Base-by-base conservation (phyloP, 1,140 invertebrate species). In the Lepeophtheirus salmonis region DNA sequence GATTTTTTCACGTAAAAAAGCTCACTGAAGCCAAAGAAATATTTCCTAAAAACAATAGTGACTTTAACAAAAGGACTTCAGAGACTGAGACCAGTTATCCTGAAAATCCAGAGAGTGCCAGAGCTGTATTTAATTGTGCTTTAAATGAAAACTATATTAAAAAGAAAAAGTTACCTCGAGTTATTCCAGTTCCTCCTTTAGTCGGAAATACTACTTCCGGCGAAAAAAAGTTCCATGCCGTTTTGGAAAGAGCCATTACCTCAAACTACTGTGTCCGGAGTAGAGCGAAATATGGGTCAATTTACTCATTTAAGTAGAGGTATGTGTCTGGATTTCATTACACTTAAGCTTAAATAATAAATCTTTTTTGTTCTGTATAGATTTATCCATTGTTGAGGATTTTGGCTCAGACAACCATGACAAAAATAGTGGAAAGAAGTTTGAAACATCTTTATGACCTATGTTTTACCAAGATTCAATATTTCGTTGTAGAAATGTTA, bases 81-180 rank as follows among this genome's bases (percentile, higher is more conserved):
- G 2, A n/a, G 21, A 2, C 56, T 57, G 20, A 10, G 20, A 21
- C 26, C 21, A 17, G 6, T 50, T 41, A 64, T 13, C 64, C 64
- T 3, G 64, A 61, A 4, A 65, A 62, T 30, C 61, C 63, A 53
- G 62, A 65, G 56, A 64, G 61, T 56, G 63, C 63, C 50, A 0
- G 86, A 85, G 0, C 59, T 23, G 86, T 89, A 1, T 90, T 89
- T 67, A 90, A 89, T 69, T 90, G 87, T 68, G 76, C 85, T 26
- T 86, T 90, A 0, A 87, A 86, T 70, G 83, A 84, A 3, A 75
- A 77, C 13, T 72, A 76, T 48, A 84, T 83, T 66, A 76, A 86
- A 18, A 89, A 89, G 67, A 89, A 88, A 70, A 90, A 90, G 67
- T 89, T 89, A 68, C 86, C 86, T 12, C 88, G 89, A 68, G 80